Percentiles rank a stretch among this genome's conserved stretches.
phyloP scores from a whole-genome alignment of 2,797 vertebrate species.

The Centropyge bicolor region DNA sequence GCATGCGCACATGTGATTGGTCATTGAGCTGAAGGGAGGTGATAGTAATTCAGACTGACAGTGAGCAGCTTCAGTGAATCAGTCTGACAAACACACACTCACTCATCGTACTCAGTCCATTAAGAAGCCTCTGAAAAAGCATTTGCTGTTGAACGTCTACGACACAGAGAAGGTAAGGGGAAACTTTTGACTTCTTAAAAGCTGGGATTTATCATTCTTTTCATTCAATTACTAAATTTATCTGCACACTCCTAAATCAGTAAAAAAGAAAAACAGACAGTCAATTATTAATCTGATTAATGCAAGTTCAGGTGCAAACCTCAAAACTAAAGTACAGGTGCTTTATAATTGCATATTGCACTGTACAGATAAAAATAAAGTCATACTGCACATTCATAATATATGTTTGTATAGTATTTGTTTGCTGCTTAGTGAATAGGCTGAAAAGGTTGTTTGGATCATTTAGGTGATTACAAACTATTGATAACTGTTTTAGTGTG shows the following conservation, averaged over 20 bases:
- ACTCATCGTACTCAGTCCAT: conserved; percentile 27
- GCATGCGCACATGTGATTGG: conserved; percentile 71
- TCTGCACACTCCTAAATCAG: background rate
- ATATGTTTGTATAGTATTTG: background rate
- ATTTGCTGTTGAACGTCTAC: conserved; percentile 37
- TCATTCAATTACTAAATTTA: background rate
- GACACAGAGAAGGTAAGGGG: conserved; percentile 67
- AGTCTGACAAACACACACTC: conserved; percentile 32
- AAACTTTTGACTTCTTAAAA: conserved; percentile 3
- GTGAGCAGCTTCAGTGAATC: conserved; percentile 74
- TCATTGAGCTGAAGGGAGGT: conserved; percentile 67
- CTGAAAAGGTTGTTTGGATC: background rate
- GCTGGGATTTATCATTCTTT: background rate
- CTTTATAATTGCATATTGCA: background rate
- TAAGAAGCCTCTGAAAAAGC: conserved; percentile 50
- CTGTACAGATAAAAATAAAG: background rate
- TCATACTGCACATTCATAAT: background rate
- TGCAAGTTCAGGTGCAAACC: background rate
- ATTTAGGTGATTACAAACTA: background rate
- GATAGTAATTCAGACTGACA: conserved; percentile 78
- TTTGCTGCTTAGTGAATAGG: background rate
- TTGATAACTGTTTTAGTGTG: background rate
- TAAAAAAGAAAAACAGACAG: background rate
- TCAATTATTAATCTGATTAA: no score
- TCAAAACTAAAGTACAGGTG: background rate